Base-by-base conservation (phyloP, 2,797 vertebrate species). In the Sphaeramia orbicularis region DNA sequence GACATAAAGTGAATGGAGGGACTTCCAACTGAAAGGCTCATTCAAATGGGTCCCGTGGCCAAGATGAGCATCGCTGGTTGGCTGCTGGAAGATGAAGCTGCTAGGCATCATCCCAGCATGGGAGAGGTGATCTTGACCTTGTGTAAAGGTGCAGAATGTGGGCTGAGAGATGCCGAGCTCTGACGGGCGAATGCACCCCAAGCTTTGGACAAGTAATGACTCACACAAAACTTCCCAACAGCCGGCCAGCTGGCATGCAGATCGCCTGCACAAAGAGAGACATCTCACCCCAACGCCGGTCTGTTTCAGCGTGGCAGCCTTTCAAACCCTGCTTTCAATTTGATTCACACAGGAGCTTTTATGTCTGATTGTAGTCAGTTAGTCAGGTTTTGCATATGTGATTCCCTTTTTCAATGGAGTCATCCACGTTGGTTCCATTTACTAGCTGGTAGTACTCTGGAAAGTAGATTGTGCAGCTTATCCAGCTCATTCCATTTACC, bases 211-310 rank as follows among this genome's bases (percentile, higher is more conserved):
- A 91, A 54, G 65, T 93, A 95, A 91, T 93, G 90, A 95, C 93
- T 95, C 93, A 84, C 79, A 93, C 64, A 41, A 94, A 94, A 93
- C 86, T 91, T 91, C 91, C 89, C 93, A 93, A 81, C 24, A 92
- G 90, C 89, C 91, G 73, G 93, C 95, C 85, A 95, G 95, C 94
- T 95, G 95, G 94, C 93, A 86, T 79, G 85, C 90, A 82, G 67
- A 66, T 61, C 53, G 80, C 6, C 81, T 67, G 84, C 78, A 83
- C 86, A 91, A 93, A 90, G 84, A 84, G 60, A 15, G 10, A 37
- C 13, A 27, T 74, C 78, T 83, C 57, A 85, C 72, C 89, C 86
- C 73, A 36, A 38, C 24, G 19, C 32, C 2, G n/a, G 76, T 84
- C 86, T 87, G 68, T 55, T 89, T 82, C 73, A 58, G 77, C 52